Percentiles rank a stretch among this genome's conserved stretches.
phyloP scores from a whole-genome alignment of 1,140 invertebrate species.

The Meteorus sp. region DNA sequence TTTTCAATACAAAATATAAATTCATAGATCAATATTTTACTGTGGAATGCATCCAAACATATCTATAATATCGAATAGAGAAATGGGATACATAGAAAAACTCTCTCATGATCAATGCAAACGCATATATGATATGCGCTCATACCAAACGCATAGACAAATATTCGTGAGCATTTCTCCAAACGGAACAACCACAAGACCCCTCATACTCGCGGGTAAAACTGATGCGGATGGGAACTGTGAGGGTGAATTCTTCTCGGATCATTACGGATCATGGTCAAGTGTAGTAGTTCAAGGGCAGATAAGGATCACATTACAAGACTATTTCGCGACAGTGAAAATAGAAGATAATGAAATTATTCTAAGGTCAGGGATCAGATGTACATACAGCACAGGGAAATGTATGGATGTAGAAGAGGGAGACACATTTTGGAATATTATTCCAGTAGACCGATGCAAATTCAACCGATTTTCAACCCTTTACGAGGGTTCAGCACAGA shows the following conservation, averaged over 20 bases:
- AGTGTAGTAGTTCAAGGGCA: slow-evolving; percentile 18
- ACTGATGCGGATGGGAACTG: background rate
- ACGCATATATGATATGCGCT: no score
- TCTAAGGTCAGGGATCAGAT: no score
- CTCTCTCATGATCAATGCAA: no score
- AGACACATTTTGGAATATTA: no score
- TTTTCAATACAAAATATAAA: no score
- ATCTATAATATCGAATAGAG: background rate
- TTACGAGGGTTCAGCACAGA: slow-evolving; percentile 23
- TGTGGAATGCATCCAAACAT: slow-evolving; percentile 32
- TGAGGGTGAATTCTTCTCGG: slow-evolving; percentile 1
- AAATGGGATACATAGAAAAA: no score
- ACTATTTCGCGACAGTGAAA: slow-evolving; percentile 2
- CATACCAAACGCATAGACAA: no score
- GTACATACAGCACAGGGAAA: no score
- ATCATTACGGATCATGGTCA: slow-evolving; percentile 17
- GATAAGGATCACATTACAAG: slow-evolving; percentile 6
- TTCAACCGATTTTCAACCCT: background rate
- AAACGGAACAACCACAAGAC: slow-evolving; percentile 15
- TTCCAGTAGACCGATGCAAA: no score
- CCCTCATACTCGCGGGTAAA: slow-evolving; percentile 5
- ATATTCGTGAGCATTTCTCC: no score
- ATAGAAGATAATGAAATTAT: slow-evolving; percentile 3
- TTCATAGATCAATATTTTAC: slow-evolving; percentile 21
- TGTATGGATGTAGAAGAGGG: no score